Evolutionary conservation across 2,113 vertebrate species (phyloP), one percentile per base, ranked within the genome.

Genomic region (Chaetura pelagica): DNA sequence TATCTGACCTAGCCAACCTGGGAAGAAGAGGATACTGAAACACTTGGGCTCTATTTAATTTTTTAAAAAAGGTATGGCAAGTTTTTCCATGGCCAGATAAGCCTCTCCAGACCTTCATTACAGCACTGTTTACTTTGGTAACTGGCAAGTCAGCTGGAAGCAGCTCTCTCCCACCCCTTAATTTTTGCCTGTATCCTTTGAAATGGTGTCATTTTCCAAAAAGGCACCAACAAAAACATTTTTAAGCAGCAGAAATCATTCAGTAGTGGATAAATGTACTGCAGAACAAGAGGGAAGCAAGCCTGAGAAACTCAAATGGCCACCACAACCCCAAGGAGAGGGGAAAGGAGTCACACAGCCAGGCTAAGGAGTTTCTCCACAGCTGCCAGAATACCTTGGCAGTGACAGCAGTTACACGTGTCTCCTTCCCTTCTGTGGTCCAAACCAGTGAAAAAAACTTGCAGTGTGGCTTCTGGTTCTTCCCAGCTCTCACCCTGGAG

Each of bases 201-300:
- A 67, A 82, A 85, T 57, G 78, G 55, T 74, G 59, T 77, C 20
- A 92, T 81, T 87, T 76, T 84, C 84, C 67, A 42, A 78, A 94
- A 87, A 78, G 52, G 67, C 78, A 94, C 74, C 66, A 95, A 94
- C 57, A 76, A 88, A 89, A 93, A 81, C 72, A 92, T 51, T 84
- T 94, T 61, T 27, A 89, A 93, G 66, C 69, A 66, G 48, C 40
- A 72, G 48, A 84, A 84, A 63, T 34, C 40, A 78, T 77, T 66
- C 73, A 55, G 38, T 10, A 54, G 84, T 29, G 80, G 61, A 91
- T 81, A 72, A 89, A 84, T 18, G 55, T 58, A 59, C 9, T 54
- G 34, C 3, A 4, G 61, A 87, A 48, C 55, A 61, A 57, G 4
- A 48, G 16, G 30, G 63, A 90, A 87, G 10, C n/a, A 21, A 72